Percentiles rank a stretch among this genome's conserved stretches.
phyloP scores from a whole-genome alignment of 2,113 vertebrate genomes.

The Tricholaema leucomelas region DNA sequence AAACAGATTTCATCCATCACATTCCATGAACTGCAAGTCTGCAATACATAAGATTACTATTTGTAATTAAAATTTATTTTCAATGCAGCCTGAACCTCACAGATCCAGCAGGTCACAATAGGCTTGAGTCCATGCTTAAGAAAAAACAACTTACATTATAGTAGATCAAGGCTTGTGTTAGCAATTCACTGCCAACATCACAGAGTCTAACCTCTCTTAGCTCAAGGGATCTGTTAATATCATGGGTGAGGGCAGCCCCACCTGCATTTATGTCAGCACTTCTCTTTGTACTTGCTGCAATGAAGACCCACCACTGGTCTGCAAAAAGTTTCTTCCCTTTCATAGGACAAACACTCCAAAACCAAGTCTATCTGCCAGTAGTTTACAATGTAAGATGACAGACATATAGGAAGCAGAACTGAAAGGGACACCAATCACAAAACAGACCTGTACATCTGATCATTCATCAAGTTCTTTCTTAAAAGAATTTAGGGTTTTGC shows the following conservation, averaged over 20 bases:
- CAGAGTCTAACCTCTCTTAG: not conserved
- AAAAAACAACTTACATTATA: not conserved
- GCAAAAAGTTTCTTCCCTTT: not conserved
- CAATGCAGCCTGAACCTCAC: not conserved
- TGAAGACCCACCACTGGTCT: not conserved
- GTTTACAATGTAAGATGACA: not conserved
- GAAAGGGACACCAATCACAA: not conserved
- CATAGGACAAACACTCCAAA: not conserved
- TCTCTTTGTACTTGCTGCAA: not conserved
- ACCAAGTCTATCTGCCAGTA: not conserved
- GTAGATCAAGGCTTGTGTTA: not conserved
- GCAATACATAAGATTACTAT: not conserved
- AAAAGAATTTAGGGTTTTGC: not conserved
- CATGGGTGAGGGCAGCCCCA: not conserved
- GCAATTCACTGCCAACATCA: not conserved
- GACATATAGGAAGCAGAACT: not conserved
- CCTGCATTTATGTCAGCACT: not conserved
- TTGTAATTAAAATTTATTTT: not conserved
- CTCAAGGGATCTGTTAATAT: not conserved
- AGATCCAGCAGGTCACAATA: not conserved
- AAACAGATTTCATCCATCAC: not conserved
- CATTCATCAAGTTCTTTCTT: not conserved
- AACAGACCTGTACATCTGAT: not conserved
- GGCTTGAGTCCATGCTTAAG: not conserved
- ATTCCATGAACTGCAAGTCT: not conserved